phyloP scores from a whole-genome alignment of 2,113 vertebrate species.

The Agapornis roseicollis region DNA sequence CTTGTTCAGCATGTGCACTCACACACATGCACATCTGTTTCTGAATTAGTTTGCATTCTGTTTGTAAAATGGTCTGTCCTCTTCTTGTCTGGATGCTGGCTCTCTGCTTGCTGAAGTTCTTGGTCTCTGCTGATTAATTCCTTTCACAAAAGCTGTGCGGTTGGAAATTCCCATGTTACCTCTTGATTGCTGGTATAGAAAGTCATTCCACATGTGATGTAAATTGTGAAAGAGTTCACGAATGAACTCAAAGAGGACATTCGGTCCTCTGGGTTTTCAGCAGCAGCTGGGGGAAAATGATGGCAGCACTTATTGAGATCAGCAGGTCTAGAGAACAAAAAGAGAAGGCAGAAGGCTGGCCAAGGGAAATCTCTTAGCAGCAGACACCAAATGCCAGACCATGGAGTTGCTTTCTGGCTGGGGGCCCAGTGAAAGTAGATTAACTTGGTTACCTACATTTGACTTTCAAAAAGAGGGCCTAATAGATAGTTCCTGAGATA shows the following conservation, averaged over 20 bases:
- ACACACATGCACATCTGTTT: fast-evolving
- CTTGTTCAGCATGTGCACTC: not conserved
- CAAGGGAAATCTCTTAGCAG: not conserved
- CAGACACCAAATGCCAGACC: not conserved
- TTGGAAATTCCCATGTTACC: not conserved
- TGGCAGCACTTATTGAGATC: not conserved
- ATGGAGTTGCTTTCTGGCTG: not conserved
- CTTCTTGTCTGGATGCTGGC: not conserved
- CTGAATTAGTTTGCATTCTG: not conserved
- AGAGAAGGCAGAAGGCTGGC: not conserved
- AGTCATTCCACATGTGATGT: not conserved
- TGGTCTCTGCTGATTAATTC: not conserved
- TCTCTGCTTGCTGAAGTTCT: not conserved
- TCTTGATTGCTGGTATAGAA: not conserved
- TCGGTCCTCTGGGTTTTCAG: not conserved
- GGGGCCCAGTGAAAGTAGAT: not conserved
- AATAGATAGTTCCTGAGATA: not conserved
- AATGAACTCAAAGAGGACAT: not conserved
- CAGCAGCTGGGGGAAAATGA: not conserved
- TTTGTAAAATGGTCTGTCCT: not conserved
- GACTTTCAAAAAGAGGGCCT: not conserved
- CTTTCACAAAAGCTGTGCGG: not conserved
- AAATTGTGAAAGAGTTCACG: not conserved
- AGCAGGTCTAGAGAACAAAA: not conserved
- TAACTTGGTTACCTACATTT: fast-evolving